Evolutionary conservation across 92 coral and sea anemone species (phyloP).

Genomic region (Paragorgia papillata): DNA sequence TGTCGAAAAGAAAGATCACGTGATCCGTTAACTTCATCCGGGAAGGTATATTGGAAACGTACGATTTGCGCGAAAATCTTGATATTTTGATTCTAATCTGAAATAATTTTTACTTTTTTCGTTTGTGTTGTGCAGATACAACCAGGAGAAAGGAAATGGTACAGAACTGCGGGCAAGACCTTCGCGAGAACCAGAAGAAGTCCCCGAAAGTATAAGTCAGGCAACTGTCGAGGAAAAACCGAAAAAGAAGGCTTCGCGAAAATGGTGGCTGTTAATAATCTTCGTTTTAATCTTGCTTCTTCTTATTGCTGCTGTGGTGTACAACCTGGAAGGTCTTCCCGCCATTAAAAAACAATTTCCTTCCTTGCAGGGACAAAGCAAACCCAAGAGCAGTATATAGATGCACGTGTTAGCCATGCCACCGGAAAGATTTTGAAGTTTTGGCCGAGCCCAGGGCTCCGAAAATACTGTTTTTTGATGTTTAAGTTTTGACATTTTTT

Average conservation of each 20-base stretch:
- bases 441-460: too few relatives aligned
- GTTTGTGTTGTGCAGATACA: neutral
- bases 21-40: too few relatives aligned
- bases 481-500: too few relatives aligned
- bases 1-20: too few relatives aligned
- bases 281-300: neutral
- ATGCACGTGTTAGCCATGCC: too few relatives aligned
- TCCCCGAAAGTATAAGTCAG: neutral
- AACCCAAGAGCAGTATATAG: too few relatives aligned
- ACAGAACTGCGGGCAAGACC: conserved; percentile 19
- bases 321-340: conserved; percentile 17
- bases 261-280: conserved; percentile 16
- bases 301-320: conserved; percentile 14
- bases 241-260: neutral
- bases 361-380: neutral
- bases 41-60: too few relatives aligned
- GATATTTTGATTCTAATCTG: too few relatives aligned
- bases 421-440: too few relatives aligned
- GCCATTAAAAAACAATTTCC: neutral
- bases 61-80: too few relatives aligned
- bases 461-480: too few relatives aligned
- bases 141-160: conserved; percentile 7
- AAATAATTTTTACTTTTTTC: too few relatives aligned
- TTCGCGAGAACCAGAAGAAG: neutral
- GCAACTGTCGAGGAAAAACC: conserved; percentile 4